These are phyloP conservation scores for Lateolabrax maculatus DNA, from an alignment of 2,797 vertebrate species.

Conservation along the genomic window DNA sequence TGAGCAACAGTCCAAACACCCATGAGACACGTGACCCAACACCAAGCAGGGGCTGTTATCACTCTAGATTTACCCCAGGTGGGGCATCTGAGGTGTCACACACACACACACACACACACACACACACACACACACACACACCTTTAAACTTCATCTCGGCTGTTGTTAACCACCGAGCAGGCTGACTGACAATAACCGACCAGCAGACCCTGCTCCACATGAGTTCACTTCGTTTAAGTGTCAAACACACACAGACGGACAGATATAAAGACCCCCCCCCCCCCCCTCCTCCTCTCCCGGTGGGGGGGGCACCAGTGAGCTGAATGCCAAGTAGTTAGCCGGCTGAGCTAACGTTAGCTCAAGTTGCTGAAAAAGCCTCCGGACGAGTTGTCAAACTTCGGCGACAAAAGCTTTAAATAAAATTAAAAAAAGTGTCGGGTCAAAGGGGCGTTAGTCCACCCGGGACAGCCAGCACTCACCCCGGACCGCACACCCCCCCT, in stretches of 20 bases:
- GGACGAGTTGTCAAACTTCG: conserved; percentile 17
- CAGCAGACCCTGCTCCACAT: background rate
- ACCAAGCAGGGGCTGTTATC: background rate
- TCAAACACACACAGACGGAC: too few species aligned
- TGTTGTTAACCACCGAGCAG: conserved; percentile 29
- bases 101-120: background rate
- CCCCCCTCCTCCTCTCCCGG: too few species aligned
- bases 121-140: background rate
- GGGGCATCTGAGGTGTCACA: conserved; percentile 1
- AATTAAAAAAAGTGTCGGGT: background rate
- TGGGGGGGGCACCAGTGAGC: conserved; percentile 41
- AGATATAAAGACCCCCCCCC: too few species aligned
- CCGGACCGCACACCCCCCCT: too few species aligned
- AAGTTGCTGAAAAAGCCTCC: conserved; percentile 21
- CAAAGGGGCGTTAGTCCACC: accelerated
- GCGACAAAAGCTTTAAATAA: background rate
- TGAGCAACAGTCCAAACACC: conserved; percentile 2
- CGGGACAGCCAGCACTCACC: accelerated
- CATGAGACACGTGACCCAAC: background rate
- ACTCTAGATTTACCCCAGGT: background rate
- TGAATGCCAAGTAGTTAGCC: conserved; percentile 73
- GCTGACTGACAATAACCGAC: background rate
- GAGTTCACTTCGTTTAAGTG: background rate
- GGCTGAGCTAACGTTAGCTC: conserved; percentile 48
- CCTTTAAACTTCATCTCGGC: conserved; percentile 47